phyloP scores from a whole-genome alignment of 1,140 invertebrate genomes.

The Drosophila erecta region DNA sequence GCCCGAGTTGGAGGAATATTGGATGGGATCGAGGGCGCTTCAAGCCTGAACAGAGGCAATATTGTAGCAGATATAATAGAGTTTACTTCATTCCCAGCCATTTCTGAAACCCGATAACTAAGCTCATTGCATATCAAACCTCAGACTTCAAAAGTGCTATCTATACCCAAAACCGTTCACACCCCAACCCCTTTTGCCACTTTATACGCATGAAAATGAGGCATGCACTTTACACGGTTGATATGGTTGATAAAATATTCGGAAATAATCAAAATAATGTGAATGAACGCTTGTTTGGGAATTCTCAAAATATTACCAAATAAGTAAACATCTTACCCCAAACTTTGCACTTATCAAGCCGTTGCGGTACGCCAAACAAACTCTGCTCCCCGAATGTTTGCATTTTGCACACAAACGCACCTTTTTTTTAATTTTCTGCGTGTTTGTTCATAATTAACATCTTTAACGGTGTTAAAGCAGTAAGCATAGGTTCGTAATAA shows the following conservation, averaged over 20 bases:
- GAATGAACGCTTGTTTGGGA: not conserved
- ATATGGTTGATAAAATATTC: too few relatives aligned
- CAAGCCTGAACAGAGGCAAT: too few relatives aligned
- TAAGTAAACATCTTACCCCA: not conserved
- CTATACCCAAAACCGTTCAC: not conserved
- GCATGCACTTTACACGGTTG: too few relatives aligned
- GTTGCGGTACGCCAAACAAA: constrained; percentile 40
- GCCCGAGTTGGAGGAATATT: not conserved
- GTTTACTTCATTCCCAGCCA: too few relatives aligned
- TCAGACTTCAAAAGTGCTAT: too few relatives aligned
- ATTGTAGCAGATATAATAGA: too few relatives aligned
- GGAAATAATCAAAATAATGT: not conserved
- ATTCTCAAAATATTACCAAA: not conserved
- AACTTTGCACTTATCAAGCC: constrained; percentile 35
- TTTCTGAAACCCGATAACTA: too few relatives aligned
- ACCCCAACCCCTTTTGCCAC: not conserved
- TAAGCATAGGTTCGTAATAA: constrained; percentile 12
- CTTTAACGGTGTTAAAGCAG: constrained; percentile 9
- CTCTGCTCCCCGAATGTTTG: not conserved
- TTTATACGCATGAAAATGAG: too few relatives aligned
- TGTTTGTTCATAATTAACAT: constrained; percentile 24
- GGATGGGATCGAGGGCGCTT: not conserved
- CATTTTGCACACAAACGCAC: constrained; percentile 6
- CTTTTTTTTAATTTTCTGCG: constrained; percentile 21
- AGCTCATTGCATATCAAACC: too few relatives aligned